Percentiles rank a stretch among this genome's conserved stretches.
Evolutionary conservation across 2,888 invertebrate genomes (phyloP).

Genomic region (Calliopum simillimum): DNA sequence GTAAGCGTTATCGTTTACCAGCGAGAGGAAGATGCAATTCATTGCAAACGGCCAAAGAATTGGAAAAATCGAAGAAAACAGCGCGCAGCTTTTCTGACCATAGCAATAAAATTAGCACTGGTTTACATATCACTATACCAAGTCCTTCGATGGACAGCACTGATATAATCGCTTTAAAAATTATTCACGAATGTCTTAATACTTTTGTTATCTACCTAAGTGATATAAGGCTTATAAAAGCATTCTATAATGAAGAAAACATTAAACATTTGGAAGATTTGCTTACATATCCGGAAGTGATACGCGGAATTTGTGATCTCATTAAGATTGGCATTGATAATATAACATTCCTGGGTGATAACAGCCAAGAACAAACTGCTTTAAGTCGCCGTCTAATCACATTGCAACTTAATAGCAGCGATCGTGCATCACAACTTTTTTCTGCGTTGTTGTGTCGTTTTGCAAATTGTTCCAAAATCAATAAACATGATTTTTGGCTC

Average conservation of each 20-base stretch:
- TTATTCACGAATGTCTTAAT: conserved; percentile 61
- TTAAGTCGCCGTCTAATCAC: conserved; percentile 59
- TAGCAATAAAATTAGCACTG: too few relatives aligned
- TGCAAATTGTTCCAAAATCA: conserved; percentile 33
- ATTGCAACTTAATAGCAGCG: conserved; percentile 60
- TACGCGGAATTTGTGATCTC: conserved; percentile 62
- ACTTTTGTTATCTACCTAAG: conserved; percentile 64
- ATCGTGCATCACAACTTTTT: conserved; percentile 55
- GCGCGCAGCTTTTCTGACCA: too few relatives aligned
- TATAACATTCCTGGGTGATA: conserved; percentile 61
- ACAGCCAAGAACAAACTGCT: conserved; percentile 55
- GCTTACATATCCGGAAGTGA: conserved; percentile 57
- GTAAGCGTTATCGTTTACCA: too few relatives aligned
- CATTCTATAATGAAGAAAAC: conserved; percentile 64
- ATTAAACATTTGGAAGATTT: conserved; percentile 63
- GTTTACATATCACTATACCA: conserved; percentile 29
- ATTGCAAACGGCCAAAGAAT: too few relatives aligned
- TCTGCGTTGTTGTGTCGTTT: conserved; percentile 53
- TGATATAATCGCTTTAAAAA: conserved; percentile 27
- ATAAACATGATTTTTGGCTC: conserved; percentile 41
- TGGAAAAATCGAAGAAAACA: too few relatives aligned
- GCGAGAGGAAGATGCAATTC: too few relatives aligned
- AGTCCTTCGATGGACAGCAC: conserved; percentile 12
- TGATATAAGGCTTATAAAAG: conserved; percentile 63
- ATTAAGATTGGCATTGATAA: conserved; percentile 66